phyloP scores from a whole-genome alignment of 2,797 vertebrate species.

The Enteromius viviparus region DNA sequence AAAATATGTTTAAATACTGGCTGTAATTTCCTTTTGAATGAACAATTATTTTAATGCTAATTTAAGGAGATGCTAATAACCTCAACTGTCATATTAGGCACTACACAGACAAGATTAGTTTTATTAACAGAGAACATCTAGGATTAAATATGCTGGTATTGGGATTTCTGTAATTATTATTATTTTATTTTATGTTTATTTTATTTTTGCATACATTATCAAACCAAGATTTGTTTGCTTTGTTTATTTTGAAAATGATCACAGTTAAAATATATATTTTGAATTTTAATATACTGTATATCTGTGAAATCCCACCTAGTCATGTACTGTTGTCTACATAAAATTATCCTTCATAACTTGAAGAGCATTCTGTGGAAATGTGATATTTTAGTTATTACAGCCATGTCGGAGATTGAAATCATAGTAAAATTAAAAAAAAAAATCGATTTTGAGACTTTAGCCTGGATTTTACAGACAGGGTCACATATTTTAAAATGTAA shows the following conservation, averaged over 20 bases:
- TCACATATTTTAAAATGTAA: not conserved
- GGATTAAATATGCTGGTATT: not conserved
- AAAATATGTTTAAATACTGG: not conserved
- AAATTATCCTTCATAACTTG: too few relatives aligned
- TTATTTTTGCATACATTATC: not conserved
- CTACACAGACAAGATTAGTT: not conserved
- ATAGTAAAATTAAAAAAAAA: too few relatives aligned
- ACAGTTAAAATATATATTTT: not conserved
- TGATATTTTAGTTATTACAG: too few relatives aligned
- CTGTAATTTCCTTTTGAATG: not conserved
- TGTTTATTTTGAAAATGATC: not conserved
- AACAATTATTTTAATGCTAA: constrained; percentile 4
- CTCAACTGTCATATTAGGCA: not conserved
- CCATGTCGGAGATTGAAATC: too few relatives aligned
- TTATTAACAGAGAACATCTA: not conserved
- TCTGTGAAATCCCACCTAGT: too few relatives aligned
- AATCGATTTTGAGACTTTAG: too few relatives aligned
- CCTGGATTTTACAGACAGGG: too few relatives aligned
- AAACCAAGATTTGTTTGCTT: not conserved
- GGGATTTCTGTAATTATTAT: not conserved
- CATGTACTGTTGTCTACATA: too few relatives aligned
- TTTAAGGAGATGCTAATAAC: not conserved
- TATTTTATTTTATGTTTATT: too few relatives aligned
- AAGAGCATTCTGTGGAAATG: too few relatives aligned
- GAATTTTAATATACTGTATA: not conserved